A percentile compares a stretch with the other conserved stretches of the same genome.
These are phyloP conservation scores for Cheilosia soror DNA, from an alignment of 2,888 invertebrate species.

Conservation along the genomic window DNA sequence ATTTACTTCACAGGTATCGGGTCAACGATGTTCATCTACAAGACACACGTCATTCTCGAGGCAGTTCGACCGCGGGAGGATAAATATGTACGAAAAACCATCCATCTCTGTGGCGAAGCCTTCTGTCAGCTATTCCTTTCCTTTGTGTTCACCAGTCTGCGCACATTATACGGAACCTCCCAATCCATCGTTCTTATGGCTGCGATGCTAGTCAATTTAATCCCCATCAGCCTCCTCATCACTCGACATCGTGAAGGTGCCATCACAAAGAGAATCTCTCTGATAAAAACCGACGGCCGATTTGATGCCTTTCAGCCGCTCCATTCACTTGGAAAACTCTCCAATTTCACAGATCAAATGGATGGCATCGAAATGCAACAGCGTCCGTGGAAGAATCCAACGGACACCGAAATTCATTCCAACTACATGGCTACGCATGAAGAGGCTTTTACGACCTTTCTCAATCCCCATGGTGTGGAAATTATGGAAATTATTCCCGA, in stretches of 20 bases:
- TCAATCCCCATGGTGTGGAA: slow-evolving; percentile 83
- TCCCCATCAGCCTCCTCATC: slow-evolving; percentile 82
- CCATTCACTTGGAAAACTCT: slow-evolving; percentile 79
- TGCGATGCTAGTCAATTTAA: slow-evolving; percentile 82
- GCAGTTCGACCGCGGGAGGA: slow-evolving; percentile 83
- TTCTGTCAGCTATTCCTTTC: slow-evolving; percentile 83
- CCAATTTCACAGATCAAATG: slow-evolving; percentile 81
- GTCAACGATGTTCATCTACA: slow-evolving; percentile 81
- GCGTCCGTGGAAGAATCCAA: slow-evolving; percentile 81
- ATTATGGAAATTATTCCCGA: slow-evolving; percentile 84
- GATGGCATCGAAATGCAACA: slow-evolving; percentile 82
- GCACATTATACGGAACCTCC: slow-evolving; percentile 82
- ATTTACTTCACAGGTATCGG: slow-evolving; percentile 80
- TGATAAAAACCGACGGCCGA: slow-evolving; percentile 81
- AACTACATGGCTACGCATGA: slow-evolving; percentile 82
- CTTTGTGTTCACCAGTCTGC: slow-evolving; percentile 83
- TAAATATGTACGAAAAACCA: slow-evolving; percentile 82
- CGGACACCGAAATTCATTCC: slow-evolving; percentile 79
- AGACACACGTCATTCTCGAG: slow-evolving; percentile 82
- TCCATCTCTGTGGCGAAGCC: slow-evolving; percentile 82
- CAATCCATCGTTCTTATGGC: slow-evolving; percentile 82
- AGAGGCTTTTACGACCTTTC: slow-evolving; percentile 81
- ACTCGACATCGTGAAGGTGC: slow-evolving; percentile 82
- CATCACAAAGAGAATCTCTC: slow-evolving; percentile 81
- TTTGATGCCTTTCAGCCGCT: slow-evolving; percentile 78